phyloP scores from a whole-genome alignment of 2,113 vertebrate species.

The Gulo gulo region DNA sequence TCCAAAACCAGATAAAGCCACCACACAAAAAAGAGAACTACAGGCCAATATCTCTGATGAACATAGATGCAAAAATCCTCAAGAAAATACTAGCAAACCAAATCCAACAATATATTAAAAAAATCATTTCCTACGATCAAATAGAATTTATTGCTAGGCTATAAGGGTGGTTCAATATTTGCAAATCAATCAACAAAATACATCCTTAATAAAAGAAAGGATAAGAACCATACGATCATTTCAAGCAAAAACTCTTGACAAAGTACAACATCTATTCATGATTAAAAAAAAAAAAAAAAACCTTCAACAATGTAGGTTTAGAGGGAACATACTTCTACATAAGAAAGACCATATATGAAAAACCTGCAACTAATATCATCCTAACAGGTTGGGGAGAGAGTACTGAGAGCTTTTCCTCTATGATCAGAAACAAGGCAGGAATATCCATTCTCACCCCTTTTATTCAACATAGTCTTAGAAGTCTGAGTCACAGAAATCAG shows the following conservation, averaged over 20 bases:
- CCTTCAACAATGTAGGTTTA: not conserved
- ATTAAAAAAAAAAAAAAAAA: not conserved
- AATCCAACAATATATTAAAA: not conserved
- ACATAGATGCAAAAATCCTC: not conserved
- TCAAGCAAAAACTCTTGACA: not conserved
- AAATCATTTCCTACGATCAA: not conserved
- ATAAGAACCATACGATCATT: not conserved
- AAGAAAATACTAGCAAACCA: not conserved
- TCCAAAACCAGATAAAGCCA: not conserved
- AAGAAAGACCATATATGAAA: not conserved
- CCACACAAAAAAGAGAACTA: not conserved
- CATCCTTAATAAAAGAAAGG: not conserved
- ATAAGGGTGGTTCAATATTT: not conserved
- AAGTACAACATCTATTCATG: not conserved
- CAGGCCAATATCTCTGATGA: not conserved
- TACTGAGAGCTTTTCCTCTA: not conserved
- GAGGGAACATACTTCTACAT: not conserved
- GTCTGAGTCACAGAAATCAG: not conserved
- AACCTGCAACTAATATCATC: not conserved
- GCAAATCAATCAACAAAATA: not conserved
- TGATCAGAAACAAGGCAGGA: not conserved
- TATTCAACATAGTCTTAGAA: not conserved
- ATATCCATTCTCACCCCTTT: not conserved
- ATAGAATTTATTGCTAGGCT: not conserved
- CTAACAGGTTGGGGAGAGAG: not conserved